phyloP scores from a whole-genome alignment of 2,113 vertebrate species.

The Motacilla alba region DNA sequence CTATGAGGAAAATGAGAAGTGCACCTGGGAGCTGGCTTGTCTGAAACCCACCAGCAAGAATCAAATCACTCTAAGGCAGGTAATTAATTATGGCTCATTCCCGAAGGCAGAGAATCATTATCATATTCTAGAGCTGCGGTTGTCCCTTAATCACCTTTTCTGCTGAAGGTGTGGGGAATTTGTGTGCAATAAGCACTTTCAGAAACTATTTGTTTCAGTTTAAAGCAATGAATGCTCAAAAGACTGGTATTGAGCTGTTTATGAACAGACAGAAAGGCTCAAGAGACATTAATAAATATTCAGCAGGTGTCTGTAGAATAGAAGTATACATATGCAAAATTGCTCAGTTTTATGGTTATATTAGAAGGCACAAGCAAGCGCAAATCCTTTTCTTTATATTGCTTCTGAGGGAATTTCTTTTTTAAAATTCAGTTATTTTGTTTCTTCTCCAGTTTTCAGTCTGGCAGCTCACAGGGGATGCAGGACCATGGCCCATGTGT shows the following conservation, averaged over 20 bases:
- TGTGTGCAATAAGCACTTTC: background rate
- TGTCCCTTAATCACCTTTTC: background rate
- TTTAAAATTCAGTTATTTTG: background rate
- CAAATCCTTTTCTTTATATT: background rate
- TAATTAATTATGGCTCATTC: background rate
- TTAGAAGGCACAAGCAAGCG: background rate
- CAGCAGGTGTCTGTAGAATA: background rate
- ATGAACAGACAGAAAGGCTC: background rate
- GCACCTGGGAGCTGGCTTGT: background rate
- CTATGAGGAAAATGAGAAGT: background rate
- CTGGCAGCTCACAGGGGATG: background rate
- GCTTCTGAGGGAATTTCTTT: background rate
- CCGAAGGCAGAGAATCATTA: background rate
- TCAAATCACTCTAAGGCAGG: background rate
- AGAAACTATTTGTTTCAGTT: background rate
- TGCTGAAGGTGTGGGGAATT: background rate
- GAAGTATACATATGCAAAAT: background rate
- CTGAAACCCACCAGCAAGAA: background rate
- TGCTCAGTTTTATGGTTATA: background rate
- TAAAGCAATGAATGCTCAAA: background rate
- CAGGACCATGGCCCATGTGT: accelerated
- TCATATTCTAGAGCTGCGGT: background rate
- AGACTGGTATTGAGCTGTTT: background rate
- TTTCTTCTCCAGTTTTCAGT: background rate
- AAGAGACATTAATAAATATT: background rate